phyloP scores from a whole-genome alignment of 2,113 vertebrate species.

The Petromus typicus region DNA sequence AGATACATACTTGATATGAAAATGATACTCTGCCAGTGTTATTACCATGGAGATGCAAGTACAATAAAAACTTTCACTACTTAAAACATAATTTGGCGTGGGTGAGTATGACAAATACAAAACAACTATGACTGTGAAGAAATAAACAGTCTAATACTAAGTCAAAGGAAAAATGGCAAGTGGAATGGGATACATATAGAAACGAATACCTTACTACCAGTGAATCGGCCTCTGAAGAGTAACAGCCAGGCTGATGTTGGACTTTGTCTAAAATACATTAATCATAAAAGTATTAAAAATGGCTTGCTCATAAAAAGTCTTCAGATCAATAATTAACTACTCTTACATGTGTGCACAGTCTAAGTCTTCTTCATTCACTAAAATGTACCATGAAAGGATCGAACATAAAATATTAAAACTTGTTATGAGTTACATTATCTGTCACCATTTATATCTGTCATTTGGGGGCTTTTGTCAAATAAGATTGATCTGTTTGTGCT shows the following conservation, averaged over 20 bases:
- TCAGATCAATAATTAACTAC: neutral
- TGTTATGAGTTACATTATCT: neutral
- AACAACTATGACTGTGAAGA: neutral
- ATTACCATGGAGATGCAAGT: neutral
- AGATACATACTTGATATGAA: neutral
- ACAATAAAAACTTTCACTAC: neutral
- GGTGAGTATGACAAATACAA: neutral
- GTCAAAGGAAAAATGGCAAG: neutral
- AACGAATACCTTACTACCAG: neutral
- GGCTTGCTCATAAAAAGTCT: neutral
- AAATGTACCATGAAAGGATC: neutral
- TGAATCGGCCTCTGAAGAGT: neutral
- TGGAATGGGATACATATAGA: neutral
- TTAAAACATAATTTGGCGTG: neutral
- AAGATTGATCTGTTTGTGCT: neutral
- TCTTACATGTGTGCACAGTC: neutral
- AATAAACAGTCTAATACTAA: neutral
- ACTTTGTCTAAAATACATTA: neutral
- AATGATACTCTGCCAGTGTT: neutral
- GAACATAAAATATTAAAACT: slow-evolving; percentile 3
- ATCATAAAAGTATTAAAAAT: neutral
- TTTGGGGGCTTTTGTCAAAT: neutral
- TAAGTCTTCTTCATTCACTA: neutral
- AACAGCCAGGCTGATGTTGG: neutral
- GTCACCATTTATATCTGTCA: neutral